Percentiles rank a stretch among this genome's conserved stretches.
phyloP scores from a whole-genome alignment of 2,113 vertebrate genomes.

The Phaetusa simplex region DNA sequence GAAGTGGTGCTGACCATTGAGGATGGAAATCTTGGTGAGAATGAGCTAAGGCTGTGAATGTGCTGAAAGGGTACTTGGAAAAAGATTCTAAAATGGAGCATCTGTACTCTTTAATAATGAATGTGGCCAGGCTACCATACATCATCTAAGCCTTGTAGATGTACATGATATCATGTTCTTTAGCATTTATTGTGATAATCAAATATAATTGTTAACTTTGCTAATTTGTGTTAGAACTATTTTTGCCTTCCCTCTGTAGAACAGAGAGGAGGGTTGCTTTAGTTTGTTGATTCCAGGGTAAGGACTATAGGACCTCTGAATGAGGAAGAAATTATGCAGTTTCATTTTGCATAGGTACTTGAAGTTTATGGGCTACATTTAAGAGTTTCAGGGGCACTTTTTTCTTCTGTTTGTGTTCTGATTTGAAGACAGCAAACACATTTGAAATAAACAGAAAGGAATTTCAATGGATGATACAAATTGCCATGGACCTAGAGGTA shows the following conservation, averaged over 20 bases:
- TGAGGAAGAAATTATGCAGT: background rate
- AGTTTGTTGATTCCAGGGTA: background rate
- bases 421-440: background rate
- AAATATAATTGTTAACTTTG: background rate
- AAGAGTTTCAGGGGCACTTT: background rate
- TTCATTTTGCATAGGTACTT: background rate
- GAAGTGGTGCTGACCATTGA: slow-evolving; percentile 82
- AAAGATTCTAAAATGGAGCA: background rate
- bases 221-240: background rate
- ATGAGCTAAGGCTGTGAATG: background rate
- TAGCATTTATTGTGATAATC: background rate
- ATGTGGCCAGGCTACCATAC: background rate
- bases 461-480: background rate
- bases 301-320: background rate
- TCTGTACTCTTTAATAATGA: background rate
- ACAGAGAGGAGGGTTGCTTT: background rate
- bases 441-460: background rate
- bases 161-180: background rate
- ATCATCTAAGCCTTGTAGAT: background rate
- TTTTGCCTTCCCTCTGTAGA: background rate
- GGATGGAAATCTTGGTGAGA: slow-evolving; percentile 82
- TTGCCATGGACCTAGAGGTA: background rate
- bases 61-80: background rate
- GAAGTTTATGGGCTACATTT: background rate
- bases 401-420: background rate